A percentile compares a stretch with the other conserved stretches of the same genome.
These are phyloP conservation scores for Tympanoctomys barrerae DNA, from an alignment of 2,797 vertebrate species.

Conservation along the genomic window DNA sequence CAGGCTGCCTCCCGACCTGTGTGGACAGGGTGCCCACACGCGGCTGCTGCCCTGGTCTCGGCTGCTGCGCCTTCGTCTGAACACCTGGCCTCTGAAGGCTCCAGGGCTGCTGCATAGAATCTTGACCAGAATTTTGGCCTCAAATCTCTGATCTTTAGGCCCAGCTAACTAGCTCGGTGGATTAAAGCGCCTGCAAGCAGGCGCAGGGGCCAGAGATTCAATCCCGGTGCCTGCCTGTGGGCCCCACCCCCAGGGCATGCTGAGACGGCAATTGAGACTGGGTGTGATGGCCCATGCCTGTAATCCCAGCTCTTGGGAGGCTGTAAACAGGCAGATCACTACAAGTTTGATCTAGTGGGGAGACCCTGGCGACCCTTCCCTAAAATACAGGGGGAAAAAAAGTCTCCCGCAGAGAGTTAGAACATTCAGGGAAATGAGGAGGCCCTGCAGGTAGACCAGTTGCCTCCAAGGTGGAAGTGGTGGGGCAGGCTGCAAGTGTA, in stretches of 20 bases:
- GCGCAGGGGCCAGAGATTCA: too few species aligned
- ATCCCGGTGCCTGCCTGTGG: too few species aligned
- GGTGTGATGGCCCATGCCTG: too few species aligned
- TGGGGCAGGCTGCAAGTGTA: rapidly evolving
- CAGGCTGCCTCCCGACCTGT: neutral
- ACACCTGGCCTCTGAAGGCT: neutral
- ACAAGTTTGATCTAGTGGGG: too few species aligned
- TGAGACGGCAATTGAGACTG: too few species aligned
- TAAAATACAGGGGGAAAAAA: too few species aligned
- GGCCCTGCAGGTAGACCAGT: neutral
- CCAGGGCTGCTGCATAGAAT: neutral
- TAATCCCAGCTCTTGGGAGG: too few species aligned
- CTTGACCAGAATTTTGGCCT: neutral
- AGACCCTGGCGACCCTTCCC: too few species aligned
- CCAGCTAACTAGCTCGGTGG: neutral
- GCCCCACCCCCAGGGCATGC: too few species aligned
- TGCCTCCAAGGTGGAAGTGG: neutral
- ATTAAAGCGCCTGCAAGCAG: too few species aligned
- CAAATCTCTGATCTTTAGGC: neutral
- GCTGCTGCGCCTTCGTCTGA: neutral
- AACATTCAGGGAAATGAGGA: rapidly evolving
- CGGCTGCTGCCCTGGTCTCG: neutral
- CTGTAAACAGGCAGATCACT: too few species aligned
- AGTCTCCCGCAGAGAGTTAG: neutral
- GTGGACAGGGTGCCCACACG: neutral